A percentile compares a stretch with the other conserved stretches of the same genome.
Conservation (phyloP, 1,140 invertebrate species). For the Euborellia annulipes region DNA sequence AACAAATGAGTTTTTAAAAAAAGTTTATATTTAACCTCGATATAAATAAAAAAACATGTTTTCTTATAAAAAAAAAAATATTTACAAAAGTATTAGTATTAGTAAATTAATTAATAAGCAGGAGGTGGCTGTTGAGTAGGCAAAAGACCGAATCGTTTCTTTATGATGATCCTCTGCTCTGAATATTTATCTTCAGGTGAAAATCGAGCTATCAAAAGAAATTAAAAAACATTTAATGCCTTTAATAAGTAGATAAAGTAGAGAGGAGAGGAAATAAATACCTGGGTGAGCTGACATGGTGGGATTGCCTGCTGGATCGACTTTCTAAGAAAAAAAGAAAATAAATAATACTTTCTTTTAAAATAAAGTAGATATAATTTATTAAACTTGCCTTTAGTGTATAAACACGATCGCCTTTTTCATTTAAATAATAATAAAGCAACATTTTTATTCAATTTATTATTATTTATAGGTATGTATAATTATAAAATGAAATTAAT, state of each 20-base stretch:
- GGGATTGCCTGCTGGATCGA: slow-evolving; percentile 55
- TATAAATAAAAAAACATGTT: too few relatives aligned
- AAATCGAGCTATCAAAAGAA: slow-evolving; percentile 60
- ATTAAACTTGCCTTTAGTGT: slow-evolving; percentile 43
- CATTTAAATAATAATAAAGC: slow-evolving; percentile 56
- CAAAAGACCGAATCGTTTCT: slow-evolving; percentile 77
- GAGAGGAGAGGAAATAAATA: slow-evolving; percentile 23
- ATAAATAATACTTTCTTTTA: too few relatives aligned
- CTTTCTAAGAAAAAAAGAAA: slow-evolving; percentile 40
- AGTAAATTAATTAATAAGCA: slow-evolving; percentile 33
- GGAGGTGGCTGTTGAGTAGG: slow-evolving; percentile 70
- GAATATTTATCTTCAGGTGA: slow-evolving; percentile 94
- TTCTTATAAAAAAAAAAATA: too few relatives aligned
- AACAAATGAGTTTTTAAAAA: too few relatives aligned
- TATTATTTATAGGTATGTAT: too few relatives aligned
- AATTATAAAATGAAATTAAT: too few relatives aligned
- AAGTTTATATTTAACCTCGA: too few relatives aligned
- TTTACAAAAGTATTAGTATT: too few relatives aligned
- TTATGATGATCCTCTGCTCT: slow-evolving; percentile 72
- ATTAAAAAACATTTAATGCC: slow-evolving; percentile 10
- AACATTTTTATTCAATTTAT: too few relatives aligned
- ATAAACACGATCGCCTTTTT: slow-evolving; percentile 50
- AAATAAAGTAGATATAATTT: slow-evolving; percentile 3
- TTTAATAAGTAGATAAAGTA: slow-evolving; percentile 4
- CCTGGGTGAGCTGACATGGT: slow-evolving; percentile 81